Percentiles rank a stretch among this genome's conserved stretches.
Conservation (phyloP, 2,888 invertebrate species). For the Polydrusus cervinus region DNA sequence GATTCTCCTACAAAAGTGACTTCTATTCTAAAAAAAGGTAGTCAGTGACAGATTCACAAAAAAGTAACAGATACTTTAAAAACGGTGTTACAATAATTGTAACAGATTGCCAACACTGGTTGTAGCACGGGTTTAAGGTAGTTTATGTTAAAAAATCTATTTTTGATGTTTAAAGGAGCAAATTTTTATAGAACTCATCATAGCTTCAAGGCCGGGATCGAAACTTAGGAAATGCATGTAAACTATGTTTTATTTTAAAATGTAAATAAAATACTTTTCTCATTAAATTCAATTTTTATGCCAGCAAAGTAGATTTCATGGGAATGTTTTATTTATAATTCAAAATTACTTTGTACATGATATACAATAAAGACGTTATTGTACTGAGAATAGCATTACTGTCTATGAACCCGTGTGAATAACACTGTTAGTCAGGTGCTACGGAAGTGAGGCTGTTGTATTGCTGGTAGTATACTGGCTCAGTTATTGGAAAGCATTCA, state of each 20-base stretch:
- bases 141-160: no score
- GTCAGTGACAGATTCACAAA: no score
- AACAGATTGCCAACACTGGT: no score
- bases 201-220: no score
- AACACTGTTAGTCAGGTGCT: background rate
- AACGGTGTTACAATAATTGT: no score
- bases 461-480: background rate
- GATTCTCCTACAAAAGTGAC: no score
- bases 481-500: background rate
- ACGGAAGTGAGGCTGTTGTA: background rate
- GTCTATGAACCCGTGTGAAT: background rate
- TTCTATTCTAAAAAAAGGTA: no score
- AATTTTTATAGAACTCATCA: no score
- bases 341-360: background rate
- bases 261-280: no score
- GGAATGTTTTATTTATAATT: conserved; percentile 29
- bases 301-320: conserved; percentile 18
- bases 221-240: background rate
- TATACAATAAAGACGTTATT: background rate
- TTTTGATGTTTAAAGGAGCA: no score
- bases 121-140: no score
- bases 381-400: conserved; percentile 13
- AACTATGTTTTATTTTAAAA: background rate
- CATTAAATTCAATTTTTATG: conserved; percentile 27
- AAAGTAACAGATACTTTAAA: no score